Conservation (phyloP, 2,113 vertebrate species). For the Indicator indicator region DNA sequence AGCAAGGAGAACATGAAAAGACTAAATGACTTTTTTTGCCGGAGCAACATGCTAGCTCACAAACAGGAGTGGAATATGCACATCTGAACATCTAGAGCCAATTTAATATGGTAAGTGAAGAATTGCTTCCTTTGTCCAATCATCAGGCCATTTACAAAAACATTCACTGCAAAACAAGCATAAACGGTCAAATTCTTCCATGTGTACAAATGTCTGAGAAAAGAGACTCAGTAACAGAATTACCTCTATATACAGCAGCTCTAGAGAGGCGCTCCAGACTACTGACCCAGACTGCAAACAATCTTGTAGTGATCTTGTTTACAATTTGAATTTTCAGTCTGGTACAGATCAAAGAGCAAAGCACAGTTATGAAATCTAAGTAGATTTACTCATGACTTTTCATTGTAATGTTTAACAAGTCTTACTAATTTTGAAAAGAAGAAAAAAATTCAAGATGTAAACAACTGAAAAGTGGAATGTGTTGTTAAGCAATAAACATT, state of each 20-base stretch:
- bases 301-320: not conserved
- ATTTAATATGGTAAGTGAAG: not conserved
- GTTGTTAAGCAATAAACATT: not conserved
- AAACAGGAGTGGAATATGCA: not conserved
- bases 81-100: not conserved
- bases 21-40: not conserved
- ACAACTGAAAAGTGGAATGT: not conserved
- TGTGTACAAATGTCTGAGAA: not conserved
- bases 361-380: not conserved
- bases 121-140: not conserved
- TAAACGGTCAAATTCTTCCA: not conserved
- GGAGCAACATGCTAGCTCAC: not conserved
- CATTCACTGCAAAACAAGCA: not conserved
- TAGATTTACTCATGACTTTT: not conserved
- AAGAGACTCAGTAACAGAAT: not conserved
- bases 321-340: not conserved
- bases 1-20: not conserved
- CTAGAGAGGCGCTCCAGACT: not conserved
- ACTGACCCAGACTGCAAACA: not conserved
- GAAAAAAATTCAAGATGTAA: conserved; percentile 10
- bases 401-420: not conserved
- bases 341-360: not conserved
- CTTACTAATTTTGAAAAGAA: not conserved
- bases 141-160: not conserved
- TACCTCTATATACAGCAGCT: not conserved